phyloP scores from a whole-genome alignment of 1,140 invertebrate species.

The Drosophila seguyi region DNA sequence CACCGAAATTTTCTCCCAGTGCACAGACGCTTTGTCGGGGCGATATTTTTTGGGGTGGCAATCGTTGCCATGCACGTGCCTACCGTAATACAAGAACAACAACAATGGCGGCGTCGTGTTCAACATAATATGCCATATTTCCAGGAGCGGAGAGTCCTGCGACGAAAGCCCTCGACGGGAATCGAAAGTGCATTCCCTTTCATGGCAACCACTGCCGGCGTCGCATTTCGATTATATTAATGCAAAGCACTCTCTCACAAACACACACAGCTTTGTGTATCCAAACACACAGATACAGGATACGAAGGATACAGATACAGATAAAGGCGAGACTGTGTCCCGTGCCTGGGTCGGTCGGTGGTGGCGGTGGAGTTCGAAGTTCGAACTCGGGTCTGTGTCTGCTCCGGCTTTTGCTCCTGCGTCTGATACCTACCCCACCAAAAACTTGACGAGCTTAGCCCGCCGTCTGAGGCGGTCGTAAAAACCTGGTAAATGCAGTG shows the following conservation, averaged over 20 bases:
- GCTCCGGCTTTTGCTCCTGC: constrained; percentile 32
- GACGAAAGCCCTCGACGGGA: constrained; percentile 65
- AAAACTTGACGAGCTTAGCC: constrained; percentile 81
- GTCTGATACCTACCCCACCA: constrained; percentile 75
- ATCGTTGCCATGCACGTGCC: constrained; percentile 78
- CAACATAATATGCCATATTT: constrained; percentile 83
- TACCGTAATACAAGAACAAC: constrained; percentile 77
- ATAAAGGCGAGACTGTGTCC: constrained; percentile 20
- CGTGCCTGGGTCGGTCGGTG: constrained; percentile 10
- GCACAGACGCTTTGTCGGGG: constrained; percentile 6
- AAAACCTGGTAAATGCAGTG: constrained; percentile 45
- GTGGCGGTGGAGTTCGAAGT: constrained; percentile 65
- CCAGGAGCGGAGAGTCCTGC: constrained; percentile 40
- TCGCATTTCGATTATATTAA: constrained; percentile 83
- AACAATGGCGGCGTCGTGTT: constrained; percentile 74
- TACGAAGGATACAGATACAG: constrained; percentile 5
- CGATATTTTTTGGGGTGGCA: constrained; percentile 67
- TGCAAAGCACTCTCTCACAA: constrained; percentile 66
- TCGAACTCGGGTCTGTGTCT: constrained; percentile 44
- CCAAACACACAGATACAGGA: constrained; percentile 14
- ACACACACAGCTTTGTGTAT: constrained; percentile 1
- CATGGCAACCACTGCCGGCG: constrained; percentile 71
- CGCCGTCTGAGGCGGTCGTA: constrained; percentile 23
- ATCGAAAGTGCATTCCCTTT: constrained; percentile 84
- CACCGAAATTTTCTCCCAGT: neutral